Conservation (phyloP, 2,113 vertebrate species). For the Paraplagusia blochii region DNA sequence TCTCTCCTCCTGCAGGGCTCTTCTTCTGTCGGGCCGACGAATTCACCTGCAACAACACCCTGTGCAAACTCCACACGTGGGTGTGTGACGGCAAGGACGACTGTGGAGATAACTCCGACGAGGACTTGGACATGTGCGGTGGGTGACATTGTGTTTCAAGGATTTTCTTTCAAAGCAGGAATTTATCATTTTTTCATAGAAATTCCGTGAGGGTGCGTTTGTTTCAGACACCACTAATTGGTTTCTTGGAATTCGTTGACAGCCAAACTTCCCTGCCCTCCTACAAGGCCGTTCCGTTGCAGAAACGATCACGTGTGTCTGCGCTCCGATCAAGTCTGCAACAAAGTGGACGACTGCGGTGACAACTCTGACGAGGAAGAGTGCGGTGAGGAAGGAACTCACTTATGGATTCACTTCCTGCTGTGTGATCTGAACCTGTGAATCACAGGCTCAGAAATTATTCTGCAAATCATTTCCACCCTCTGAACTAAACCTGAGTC, state of each 20-base stretch:
- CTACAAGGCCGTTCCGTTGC: constrained; percentile 86
- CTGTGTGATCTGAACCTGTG: too few relatives aligned
- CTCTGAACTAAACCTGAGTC: too few relatives aligned
- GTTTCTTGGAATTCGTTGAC: constrained; percentile 49
- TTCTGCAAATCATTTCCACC: too few relatives aligned
- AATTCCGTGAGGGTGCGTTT: neutral
- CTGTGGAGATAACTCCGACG: constrained; percentile 97
- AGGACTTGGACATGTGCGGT: constrained; percentile 92
- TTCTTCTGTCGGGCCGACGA: constrained; percentile 93
- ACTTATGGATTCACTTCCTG: neutral
- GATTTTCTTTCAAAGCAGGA: constrained; percentile 16
- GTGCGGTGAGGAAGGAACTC: constrained; percentile 79
- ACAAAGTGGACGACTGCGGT: constrained; percentile 92
- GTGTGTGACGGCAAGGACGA: constrained; percentile 98
- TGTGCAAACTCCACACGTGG: constrained; percentile 94
- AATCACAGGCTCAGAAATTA: too few relatives aligned
- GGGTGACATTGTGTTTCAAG: constrained; percentile 29
- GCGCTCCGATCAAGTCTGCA: constrained; percentile 85
- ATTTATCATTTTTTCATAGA: constrained; percentile 19
- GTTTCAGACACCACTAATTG: constrained; percentile 12
- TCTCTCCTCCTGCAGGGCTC: constrained; percentile 65
- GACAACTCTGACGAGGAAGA: constrained; percentile 94
- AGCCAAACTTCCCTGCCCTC: constrained; percentile 90
- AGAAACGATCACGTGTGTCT: constrained; percentile 90
- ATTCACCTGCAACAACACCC: constrained; percentile 95